Conservation (phyloP, 2,113 vertebrate species). For the Tiliqua scincoides region DNA sequence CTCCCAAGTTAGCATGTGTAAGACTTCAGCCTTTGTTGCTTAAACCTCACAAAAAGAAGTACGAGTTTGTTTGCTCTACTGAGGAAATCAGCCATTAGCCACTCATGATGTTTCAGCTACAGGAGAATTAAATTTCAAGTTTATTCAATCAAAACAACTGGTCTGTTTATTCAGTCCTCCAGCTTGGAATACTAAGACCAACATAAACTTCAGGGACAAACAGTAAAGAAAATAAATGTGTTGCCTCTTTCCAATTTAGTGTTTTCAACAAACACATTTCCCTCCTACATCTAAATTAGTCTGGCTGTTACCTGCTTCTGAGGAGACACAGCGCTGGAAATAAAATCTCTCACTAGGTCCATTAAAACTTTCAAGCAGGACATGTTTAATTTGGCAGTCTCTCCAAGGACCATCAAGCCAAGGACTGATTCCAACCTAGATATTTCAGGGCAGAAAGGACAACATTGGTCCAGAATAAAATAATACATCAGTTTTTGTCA, state of each 20-base stretch:
- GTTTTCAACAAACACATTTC: constrained; percentile 26
- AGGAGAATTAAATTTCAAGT: constrained; percentile 15
- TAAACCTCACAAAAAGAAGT: neutral
- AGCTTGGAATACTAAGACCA: constrained; percentile 20
- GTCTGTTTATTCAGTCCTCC: neutral
- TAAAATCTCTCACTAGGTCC: constrained; percentile 60
- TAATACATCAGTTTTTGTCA: neutral
- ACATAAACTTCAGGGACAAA: constrained; percentile 38
- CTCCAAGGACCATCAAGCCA: constrained; percentile 68
- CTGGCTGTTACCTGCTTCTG: constrained; percentile 54
- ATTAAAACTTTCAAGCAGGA: constrained; percentile 70
- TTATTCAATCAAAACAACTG: constrained; percentile 23
- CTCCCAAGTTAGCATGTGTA: neutral
- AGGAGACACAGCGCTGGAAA: constrained; percentile 45
- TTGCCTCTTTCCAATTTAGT: constrained; percentile 16
- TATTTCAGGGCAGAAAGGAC: constrained; percentile 34
- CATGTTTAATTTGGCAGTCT: constrained; percentile 69
- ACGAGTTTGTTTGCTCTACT: neutral
- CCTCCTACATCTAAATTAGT: constrained; percentile 27
- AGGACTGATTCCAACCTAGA: constrained; percentile 65
- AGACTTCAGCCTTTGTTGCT: neutral
- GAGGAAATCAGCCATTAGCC: constrained; percentile 2
- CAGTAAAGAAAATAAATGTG: constrained; percentile 32
- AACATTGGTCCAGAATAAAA: constrained; percentile 33
- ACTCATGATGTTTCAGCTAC: neutral